Conservation (phyloP, 2,888 invertebrate genomes). For the Syrista parreyssii region DNA sequence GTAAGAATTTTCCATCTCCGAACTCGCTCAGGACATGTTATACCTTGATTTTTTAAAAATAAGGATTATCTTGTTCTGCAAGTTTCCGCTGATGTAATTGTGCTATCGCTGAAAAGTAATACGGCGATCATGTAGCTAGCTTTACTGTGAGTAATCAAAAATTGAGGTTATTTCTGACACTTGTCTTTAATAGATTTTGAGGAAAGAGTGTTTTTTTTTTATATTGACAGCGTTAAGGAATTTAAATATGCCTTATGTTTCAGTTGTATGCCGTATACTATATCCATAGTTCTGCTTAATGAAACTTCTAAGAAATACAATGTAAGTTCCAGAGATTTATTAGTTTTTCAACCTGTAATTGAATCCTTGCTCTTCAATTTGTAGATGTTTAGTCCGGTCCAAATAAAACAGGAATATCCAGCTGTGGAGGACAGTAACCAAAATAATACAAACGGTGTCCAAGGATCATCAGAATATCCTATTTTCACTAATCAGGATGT, state of each 20-base stretch:
- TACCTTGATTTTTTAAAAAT: background rate
- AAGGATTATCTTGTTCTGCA: background rate
- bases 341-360: background rate
- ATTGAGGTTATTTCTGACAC: background rate
- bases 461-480: constrained; percentile 54
- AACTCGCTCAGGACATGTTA: background rate
- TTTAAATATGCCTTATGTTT: background rate
- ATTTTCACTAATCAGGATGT: constrained; percentile 58
- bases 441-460: constrained; percentile 43
- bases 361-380: background rate
- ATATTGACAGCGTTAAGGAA: background rate
- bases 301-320: background rate
- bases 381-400: constrained; percentile 61
- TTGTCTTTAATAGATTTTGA: background rate
- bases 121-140: background rate
- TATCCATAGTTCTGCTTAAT: background rate
- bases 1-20: background rate
- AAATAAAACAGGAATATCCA: constrained; percentile 62
- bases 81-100: background rate
- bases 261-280: background rate
- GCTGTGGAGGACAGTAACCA: constrained; percentile 54
- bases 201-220: background rate
- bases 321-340: constrained; percentile 1
- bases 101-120: background rate
- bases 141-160: background rate